A percentile compares a stretch with the other conserved stretches of the same genome.
phyloP scores from a whole-genome alignment of 2,797 vertebrate genomes.

The Xenentodon cancila region DNA sequence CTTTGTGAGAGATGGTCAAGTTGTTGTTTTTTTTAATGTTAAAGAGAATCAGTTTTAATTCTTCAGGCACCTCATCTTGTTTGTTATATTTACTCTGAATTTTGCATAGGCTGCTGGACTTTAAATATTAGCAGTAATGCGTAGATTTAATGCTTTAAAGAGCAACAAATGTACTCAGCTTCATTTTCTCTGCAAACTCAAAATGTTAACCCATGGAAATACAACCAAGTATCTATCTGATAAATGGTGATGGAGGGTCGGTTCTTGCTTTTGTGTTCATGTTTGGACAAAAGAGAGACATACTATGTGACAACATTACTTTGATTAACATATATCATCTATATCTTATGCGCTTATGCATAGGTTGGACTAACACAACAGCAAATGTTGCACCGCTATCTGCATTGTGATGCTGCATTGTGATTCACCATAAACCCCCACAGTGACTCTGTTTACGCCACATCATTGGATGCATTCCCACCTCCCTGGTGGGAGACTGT shows the following conservation, averaged over 20 bases:
- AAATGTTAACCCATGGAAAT: neutral
- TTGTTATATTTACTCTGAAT: slow-evolving; percentile 26
- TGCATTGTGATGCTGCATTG: slow-evolving; percentile 68
- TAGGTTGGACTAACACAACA: slow-evolving; percentile 28
- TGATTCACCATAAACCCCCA: slow-evolving; percentile 57
- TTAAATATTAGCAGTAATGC: slow-evolving; percentile 6
- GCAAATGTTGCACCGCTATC: slow-evolving; percentile 40
- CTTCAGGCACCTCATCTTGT: slow-evolving; percentile 29
- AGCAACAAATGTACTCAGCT: neutral
- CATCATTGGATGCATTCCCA: slow-evolving; percentile 48
- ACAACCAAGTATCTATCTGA: no score
- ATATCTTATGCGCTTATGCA: slow-evolving; percentile 26
- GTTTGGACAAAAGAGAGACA: no score
- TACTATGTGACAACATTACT: no score
- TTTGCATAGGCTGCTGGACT: slow-evolving; percentile 19
- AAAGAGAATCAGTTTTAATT: slow-evolving; percentile 35
- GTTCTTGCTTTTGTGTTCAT: neutral
- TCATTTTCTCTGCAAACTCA: neutral
- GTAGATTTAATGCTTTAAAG: neutral
- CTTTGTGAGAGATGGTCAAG: slow-evolving; percentile 37
- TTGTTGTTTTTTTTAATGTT: slow-evolving; percentile 50
- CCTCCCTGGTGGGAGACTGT: slow-evolving; percentile 21
- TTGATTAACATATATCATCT: neutral
- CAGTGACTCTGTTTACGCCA: slow-evolving; percentile 50
- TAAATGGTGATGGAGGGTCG: no score